These are phyloP conservation scores for Mythimna impura DNA, from an alignment of 2,888 invertebrate genomes.

Conservation along the genomic window DNA sequence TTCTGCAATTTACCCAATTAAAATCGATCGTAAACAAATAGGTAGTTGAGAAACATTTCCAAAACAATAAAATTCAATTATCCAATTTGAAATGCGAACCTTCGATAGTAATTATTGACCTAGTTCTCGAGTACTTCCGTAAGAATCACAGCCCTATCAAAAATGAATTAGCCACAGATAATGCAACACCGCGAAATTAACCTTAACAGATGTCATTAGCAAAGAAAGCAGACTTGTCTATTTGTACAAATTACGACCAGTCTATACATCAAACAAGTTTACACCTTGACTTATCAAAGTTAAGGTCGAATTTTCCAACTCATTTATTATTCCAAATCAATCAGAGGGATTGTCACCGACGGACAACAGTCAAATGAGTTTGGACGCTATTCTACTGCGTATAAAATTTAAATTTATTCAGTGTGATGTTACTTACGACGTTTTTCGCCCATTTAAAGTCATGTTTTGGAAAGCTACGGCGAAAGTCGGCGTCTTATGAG, in stretches of 20 bases:
- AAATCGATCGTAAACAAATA: conserved; percentile 39
- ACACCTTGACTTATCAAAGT: conserved; percentile 27
- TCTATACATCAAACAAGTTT: conserved; percentile 40
- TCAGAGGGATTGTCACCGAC: conserved; percentile 65
- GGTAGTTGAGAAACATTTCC: conserved; percentile 34
- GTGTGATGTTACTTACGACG: conserved; percentile 65
- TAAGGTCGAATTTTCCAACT: conserved; percentile 56
- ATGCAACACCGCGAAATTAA: conserved; percentile 73
- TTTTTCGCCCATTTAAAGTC: conserved; percentile 69
- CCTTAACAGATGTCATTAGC: conserved; percentile 77
- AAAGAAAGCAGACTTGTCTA: conserved; percentile 77
- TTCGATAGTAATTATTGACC: conserved; percentile 54
- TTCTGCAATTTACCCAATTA: conserved; percentile 51
- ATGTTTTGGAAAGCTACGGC: conserved; percentile 88
- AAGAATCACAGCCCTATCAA: conserved; percentile 73
- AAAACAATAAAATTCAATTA: conserved; percentile 54
- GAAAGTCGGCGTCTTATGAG: conserved; percentile 83
- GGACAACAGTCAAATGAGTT: conserved; percentile 63
- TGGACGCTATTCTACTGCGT: conserved; percentile 57
- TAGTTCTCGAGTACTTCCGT: conserved; percentile 47
- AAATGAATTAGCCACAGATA: conserved; percentile 76
- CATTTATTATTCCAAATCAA: conserved; percentile 67
- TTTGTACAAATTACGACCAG: conserved; percentile 66
- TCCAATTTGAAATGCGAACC: conserved; percentile 44
- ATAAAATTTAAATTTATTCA: conserved; percentile 56